A percentile compares a stretch with the other conserved stretches of the same genome.
These are phyloP conservation scores for Lepidothrix coronata DNA, from an alignment of 2,113 vertebrate genomes.

Conservation along the genomic window DNA sequence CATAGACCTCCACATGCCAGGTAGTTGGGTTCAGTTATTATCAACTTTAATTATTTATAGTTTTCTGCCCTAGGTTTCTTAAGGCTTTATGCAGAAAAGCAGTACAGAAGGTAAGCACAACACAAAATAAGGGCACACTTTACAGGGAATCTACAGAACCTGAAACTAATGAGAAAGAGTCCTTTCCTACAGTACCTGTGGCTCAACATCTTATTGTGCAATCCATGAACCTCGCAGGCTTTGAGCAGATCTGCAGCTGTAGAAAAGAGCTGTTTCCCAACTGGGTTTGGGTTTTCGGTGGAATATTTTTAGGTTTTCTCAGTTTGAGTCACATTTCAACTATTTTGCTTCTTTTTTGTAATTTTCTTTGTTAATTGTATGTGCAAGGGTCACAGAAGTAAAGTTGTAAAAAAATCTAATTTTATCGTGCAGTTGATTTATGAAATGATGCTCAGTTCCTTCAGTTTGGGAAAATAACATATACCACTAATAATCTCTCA, in stretches of 20 bases:
- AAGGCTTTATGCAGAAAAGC: background rate
- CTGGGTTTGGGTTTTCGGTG: background rate
- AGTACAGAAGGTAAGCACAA: background rate
- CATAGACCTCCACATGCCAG: background rate
- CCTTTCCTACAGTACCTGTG: background rate
- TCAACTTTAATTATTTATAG: background rate
- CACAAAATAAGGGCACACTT: background rate
- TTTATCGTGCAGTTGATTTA: constrained; percentile 42
- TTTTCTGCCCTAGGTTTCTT: background rate
- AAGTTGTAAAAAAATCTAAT: background rate
- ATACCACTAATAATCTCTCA: constrained; percentile 54
- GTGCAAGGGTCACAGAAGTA: background rate
- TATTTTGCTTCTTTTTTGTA: background rate
- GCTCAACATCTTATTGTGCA: background rate
- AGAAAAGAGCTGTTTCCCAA: background rate
- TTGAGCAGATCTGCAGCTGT: background rate
- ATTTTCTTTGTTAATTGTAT: constrained; percentile 2
- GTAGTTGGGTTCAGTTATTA: background rate
- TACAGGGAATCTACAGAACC: background rate
- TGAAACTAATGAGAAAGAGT: background rate
- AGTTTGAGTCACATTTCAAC: background rate
- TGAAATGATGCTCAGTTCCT: constrained; percentile 27
- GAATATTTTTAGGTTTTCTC: background rate
- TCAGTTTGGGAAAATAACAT: constrained; percentile 45
- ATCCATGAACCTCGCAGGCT: background rate